Conservation (phyloP, 2,797 vertebrate genomes). For the Danio choprae region DNA sequence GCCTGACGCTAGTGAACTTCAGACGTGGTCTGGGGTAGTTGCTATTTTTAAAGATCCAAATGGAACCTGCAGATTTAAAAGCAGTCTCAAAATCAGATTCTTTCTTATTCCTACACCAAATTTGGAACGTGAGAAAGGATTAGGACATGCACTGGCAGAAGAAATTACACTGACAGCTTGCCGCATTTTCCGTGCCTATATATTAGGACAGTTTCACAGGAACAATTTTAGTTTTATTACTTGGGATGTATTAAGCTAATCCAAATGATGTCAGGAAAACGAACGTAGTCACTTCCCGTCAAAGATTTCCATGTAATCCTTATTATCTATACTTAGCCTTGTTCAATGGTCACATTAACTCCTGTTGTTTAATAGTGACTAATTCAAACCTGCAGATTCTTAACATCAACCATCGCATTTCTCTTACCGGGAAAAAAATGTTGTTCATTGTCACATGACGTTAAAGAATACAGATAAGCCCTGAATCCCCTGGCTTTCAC, state of each 20-base stretch:
- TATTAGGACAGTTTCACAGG: slow-evolving; percentile 44
- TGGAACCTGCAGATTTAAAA: slow-evolving; percentile 40
- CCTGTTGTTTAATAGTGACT: not conserved
- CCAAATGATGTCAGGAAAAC: slow-evolving; percentile 39
- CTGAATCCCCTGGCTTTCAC: slow-evolving; percentile 69
- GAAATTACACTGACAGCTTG: slow-evolving; percentile 58
- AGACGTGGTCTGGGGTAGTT: slow-evolving; percentile 61
- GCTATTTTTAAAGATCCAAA: slow-evolving; percentile 46
- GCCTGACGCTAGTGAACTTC: slow-evolving; percentile 69
- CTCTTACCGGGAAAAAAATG: slow-evolving; percentile 65
- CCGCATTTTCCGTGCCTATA: slow-evolving; percentile 30
- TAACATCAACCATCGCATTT: slow-evolving; percentile 19
- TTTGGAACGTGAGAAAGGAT: slow-evolving; percentile 68
- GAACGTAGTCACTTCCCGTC: slow-evolving; percentile 15
- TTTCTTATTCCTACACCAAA: slow-evolving; percentile 57
- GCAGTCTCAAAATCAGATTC: slow-evolving; percentile 49
- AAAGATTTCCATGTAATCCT: slow-evolving; percentile 8
- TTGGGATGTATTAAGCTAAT: slow-evolving; percentile 28
- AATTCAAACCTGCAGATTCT: slow-evolving; percentile 20
- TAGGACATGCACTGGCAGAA: slow-evolving; percentile 58
- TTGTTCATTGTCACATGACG: slow-evolving; percentile 95
- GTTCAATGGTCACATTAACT: not conserved
- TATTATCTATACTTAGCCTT: slow-evolving; percentile 22
- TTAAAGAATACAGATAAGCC: slow-evolving; percentile 82
- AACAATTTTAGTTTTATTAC: slow-evolving; percentile 32